Conservation (phyloP, 2,888 invertebrate species). For the Nephrotoma appendiculata region DNA sequence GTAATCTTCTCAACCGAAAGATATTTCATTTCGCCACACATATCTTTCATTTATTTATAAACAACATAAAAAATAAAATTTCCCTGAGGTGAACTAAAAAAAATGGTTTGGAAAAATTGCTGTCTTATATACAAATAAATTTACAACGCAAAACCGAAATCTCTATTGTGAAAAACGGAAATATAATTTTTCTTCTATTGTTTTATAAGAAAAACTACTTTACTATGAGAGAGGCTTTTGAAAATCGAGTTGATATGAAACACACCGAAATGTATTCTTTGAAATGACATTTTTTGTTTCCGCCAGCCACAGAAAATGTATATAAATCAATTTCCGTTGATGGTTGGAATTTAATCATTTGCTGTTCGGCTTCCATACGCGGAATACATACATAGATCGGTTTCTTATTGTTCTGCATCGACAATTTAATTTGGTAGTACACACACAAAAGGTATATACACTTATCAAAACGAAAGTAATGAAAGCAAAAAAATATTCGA, state of each 20-base stretch:
- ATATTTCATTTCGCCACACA: not conserved
- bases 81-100: not conserved
- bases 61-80: not conserved
- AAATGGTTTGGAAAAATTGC: not conserved
- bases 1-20: not conserved
- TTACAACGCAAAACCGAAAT: not conserved
- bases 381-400: not conserved
- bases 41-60: not conserved
- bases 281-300: not conserved
- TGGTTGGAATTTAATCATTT: not conserved
- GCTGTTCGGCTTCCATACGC: not conserved
- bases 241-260: not conserved
- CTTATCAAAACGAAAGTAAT: not conserved
- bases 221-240: not conserved
- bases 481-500: not conserved
- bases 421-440: not conserved
- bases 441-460: not conserved
- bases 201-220: not conserved
- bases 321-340: not conserved
- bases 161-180: not conserved
- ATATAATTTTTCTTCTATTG: not conserved
- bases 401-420: not conserved
- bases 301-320: not conserved
- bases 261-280: not conserved
- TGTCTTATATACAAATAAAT: not conserved